Percentiles rank a stretch among this genome's conserved stretches.
Evolutionary conservation across 2,113 vertebrate genomes (phyloP).

Genomic region (Bubo scandiacus): DNA sequence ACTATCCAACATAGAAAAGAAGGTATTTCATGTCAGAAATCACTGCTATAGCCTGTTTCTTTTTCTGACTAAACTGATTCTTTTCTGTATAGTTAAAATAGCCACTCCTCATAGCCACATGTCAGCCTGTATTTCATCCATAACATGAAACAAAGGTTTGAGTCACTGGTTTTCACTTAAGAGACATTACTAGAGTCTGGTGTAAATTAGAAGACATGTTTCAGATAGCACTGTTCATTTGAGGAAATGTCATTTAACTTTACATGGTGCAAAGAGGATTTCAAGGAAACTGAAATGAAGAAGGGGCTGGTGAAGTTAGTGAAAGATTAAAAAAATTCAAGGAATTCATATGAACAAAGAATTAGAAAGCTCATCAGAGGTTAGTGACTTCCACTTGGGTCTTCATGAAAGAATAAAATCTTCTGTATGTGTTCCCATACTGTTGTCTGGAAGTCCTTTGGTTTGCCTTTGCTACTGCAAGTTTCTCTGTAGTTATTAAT

Average conservation of each 20-base stretch:
- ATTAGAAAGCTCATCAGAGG: neutral
- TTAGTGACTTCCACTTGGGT: neutral
- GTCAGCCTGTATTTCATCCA: neutral
- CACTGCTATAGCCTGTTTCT: neutral
- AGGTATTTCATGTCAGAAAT: neutral
- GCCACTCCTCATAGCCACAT: fast-evolving
- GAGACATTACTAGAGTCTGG: neutral
- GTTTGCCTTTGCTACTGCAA: neutral
- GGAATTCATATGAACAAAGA: neutral
- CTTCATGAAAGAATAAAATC: neutral
- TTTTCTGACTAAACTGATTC: neutral
- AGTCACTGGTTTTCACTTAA: neutral
- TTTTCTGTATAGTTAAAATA: neutral
- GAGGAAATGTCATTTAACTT: neutral
- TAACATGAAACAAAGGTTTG: neutral
- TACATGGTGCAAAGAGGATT: neutral
- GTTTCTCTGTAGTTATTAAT: neutral
- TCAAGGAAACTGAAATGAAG: neutral
- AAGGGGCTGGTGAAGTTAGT: neutral
- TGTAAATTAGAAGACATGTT: neutral
- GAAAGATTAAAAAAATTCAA: neutral
- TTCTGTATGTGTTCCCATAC: neutral
- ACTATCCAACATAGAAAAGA: neutral
- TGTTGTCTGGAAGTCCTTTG: neutral
- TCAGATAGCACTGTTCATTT: neutral